phyloP scores from a whole-genome alignment of 2,797 vertebrate species.

The Triplophysa yarkandensis region DNA sequence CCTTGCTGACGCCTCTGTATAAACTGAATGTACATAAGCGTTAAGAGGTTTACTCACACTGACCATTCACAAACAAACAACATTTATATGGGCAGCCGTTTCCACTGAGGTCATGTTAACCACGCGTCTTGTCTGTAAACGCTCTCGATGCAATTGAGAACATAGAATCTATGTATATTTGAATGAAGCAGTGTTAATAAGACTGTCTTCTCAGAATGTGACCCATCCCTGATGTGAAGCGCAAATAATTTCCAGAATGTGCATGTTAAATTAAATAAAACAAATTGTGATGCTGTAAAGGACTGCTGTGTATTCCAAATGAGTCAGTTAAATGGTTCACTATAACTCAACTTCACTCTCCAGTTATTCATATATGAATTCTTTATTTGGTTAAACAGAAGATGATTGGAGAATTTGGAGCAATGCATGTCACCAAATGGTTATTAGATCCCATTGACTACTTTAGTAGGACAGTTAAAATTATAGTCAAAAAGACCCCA shows the following conservation, averaged over 20 bases:
- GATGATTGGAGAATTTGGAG: too few species aligned
- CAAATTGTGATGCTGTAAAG: too few species aligned
- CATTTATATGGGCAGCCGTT: constrained; percentile 55
- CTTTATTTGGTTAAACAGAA: too few species aligned
- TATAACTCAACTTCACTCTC: too few species aligned
- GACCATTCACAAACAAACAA: constrained; percentile 60
- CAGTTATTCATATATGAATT: too few species aligned
- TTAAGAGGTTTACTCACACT: constrained; percentile 59
- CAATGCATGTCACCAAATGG: too few species aligned
- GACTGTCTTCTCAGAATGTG: neutral
- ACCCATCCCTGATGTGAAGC: neutral
- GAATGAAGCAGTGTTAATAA: neutral
- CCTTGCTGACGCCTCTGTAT: constrained; percentile 47
- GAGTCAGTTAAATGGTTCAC: too few species aligned
- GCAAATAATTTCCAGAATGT: neutral
- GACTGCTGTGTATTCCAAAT: too few species aligned
- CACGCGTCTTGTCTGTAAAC: constrained; percentile 28
- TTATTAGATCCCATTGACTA: too few species aligned
- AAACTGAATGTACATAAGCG: constrained; percentile 60
- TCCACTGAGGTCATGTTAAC: constrained; percentile 46
- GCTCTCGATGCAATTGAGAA: constrained; percentile 12
- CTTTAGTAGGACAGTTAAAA: too few species aligned
- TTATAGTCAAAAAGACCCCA: too few species aligned
- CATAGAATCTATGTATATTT: constrained; percentile 19
- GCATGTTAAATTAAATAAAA: too few species aligned